phyloP scores from a whole-genome alignment of 30 jellyfish, hydroid and myxozoan species.

The Pelagia noctiluca region DNA sequence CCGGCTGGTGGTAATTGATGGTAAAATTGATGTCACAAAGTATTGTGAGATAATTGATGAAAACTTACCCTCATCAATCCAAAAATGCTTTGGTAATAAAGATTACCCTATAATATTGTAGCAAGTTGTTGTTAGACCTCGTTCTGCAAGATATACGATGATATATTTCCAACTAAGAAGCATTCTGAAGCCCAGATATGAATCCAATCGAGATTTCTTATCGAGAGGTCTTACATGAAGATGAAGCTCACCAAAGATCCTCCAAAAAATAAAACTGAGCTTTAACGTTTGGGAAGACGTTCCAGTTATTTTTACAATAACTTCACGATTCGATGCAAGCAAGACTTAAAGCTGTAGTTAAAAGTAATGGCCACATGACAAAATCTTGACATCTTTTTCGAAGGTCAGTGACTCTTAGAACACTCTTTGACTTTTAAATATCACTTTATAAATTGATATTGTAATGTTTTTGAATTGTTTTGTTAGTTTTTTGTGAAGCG shows the following conservation, averaged over 20 bases:
- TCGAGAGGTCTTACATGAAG: slow-evolving; percentile 33
- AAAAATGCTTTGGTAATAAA: slow-evolving; percentile 23
- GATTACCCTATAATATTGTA: slow-evolving; percentile 19
- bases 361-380: too few relatives aligned
- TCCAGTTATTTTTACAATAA: too few relatives aligned
- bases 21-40: slow-evolving; percentile 10
- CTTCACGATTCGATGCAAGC: too few relatives aligned
- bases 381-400: too few relatives aligned
- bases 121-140: slow-evolving; percentile 17
- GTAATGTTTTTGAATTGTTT: too few relatives aligned
- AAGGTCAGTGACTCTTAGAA: too few relatives aligned
- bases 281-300: slow-evolving; percentile 39
- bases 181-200: slow-evolving; percentile 39
- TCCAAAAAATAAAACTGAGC: slow-evolving; percentile 27
- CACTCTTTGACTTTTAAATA: too few relatives aligned
- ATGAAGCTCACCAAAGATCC: not conserved
- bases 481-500: too few relatives aligned
- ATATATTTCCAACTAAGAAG: slow-evolving; percentile 16
- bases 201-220: slow-evolving; percentile 34
- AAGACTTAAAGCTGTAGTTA: too few relatives aligned
- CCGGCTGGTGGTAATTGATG: slow-evolving; percentile 15
- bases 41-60: slow-evolving; percentile 8
- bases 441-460: too few relatives aligned
- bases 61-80: slow-evolving; percentile 11
- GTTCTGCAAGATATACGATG: slow-evolving; percentile 47